Base-by-base conservation (phyloP, 23 tunicate species). In the Trididemnum miniatum region DNA sequence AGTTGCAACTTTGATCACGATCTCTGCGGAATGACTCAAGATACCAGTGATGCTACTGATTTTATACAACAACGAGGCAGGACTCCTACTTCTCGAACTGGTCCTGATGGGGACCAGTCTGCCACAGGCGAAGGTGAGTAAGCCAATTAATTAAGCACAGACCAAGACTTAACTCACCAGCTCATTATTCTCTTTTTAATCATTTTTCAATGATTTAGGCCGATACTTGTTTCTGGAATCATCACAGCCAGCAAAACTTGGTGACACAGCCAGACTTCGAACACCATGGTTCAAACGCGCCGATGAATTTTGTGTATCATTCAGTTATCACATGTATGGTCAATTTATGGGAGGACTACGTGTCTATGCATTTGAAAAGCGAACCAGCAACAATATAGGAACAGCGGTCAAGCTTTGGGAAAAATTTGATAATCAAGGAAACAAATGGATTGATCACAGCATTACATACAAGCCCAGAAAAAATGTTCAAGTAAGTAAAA, bases 241-340 rank as follows among this genome's bases (percentile, higher is more conserved):
- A 2, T 93, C 98, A 1, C 75, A 72, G 1, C 98, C 98, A 24
- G 81, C 98, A 12, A 51, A 71, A 31, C 50, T 75, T 1, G 98
- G 98, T 5, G 98, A 93, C 51, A 93, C 79, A 59, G 98, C 98
- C 2, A 80, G 88, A 29, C 26, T 93, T 23, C 89, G 93, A 22
- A 76, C 98, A 34, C 98, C 98, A 1, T 93, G 98, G 98, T 39
- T 93, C 32, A 67, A 32, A 0, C 37, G 67, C 33, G 36, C 57
- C 24, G 30, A 33, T n/a, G 35, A 24, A 49, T 49, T 34, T 20
- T 88, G 92, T 35, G 75, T 93, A 51, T n/a, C 79, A 29, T 93
- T 93, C 80, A 64, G 76, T 44, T 93, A 93, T 35, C 92, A 93
- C 93, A 93, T 93, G 98, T 78, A 36, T 52, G 98, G 98, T 1